A percentile compares a stretch with the other conserved stretches of the same genome.
These are phyloP conservation scores for Dermolepida albohirtum DNA, from an alignment of 2,888 invertebrate genomes.

Conservation along the genomic window DNA sequence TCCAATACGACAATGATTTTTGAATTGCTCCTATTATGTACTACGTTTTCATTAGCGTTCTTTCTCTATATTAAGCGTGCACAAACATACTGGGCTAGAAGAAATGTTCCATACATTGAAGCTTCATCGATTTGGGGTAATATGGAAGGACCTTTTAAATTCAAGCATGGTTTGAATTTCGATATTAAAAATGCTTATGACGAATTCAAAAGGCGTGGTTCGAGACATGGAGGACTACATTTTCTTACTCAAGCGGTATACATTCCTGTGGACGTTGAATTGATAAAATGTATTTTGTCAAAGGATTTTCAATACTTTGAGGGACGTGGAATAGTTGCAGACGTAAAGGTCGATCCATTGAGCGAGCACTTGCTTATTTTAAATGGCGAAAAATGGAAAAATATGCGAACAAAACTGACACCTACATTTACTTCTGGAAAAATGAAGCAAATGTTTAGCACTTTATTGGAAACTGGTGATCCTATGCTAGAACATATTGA, in stretches of 20 bases:
- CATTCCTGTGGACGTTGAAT: conserved; percentile 2
- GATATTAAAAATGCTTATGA: conserved; percentile 2
- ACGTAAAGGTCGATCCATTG: background rate
- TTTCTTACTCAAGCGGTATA: conserved; percentile 7
- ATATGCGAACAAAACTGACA: conserved; percentile 3
- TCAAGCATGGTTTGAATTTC: background rate
- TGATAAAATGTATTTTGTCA: conserved; percentile 4
- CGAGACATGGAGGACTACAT: conserved; percentile 9
- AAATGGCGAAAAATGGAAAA: conserved; percentile 4
- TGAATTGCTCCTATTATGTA: too few relatives aligned
- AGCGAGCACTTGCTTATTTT: background rate
- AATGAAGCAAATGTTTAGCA: conserved; percentile 4
- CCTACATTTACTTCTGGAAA: background rate
- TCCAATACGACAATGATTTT: too few relatives aligned
- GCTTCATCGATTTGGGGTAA: conserved; percentile 13
- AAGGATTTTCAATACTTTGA: conserved; percentile 5
- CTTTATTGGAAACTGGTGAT: conserved; percentile 2
- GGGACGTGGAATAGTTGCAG: background rate
- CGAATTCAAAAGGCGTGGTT: background rate
- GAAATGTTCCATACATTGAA: conserved; percentile 2
- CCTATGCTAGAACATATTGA: conserved; percentile 15
- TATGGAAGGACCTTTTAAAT: conserved; percentile 4
- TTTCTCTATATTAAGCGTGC: conserved; percentile 4
- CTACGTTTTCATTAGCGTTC: background rate
- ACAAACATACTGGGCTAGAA: conserved; percentile 19